Base-by-base conservation (phyloP, 2,113 vertebrate genomes). In the Dicaeum eximium region DNA sequence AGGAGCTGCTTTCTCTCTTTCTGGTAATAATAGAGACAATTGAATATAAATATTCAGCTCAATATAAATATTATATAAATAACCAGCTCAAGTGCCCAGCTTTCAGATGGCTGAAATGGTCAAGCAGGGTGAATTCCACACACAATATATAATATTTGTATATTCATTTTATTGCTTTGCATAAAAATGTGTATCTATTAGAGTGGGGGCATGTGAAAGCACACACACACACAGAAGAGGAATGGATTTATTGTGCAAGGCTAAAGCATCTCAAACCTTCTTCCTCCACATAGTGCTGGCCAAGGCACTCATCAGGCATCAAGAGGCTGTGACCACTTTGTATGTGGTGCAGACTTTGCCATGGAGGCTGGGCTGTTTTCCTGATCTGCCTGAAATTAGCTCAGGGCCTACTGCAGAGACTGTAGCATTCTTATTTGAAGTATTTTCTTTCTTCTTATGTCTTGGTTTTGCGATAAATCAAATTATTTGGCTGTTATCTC, bases 401-500 rank as follows among this genome's bases (percentile, higher is more conserved):
- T 88, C 47, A 70, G 15, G 22, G 45, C 18, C 45, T 77, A 33
- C 47, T 66, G 58, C 60, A 53, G 51, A 71, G 42, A 78, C 18
- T n/a, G 40, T 37, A 67, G n/a, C 6, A 1, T 90, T 92, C 37
- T 86, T 80, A 77, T 88, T 96, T 86, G 77, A 96, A 92, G 91
- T 84, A 74, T 86, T 88, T 88, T 92, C 86, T 95, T 94, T 92
- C 79, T 93, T 93, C 75, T 93, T 70, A 77, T 47, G 27, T 70
- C 88, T 94, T 92, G 51, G 67, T 70, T 95, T 91, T 81, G 38
- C 0, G 16, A 94, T 94, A 92, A 95, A 96, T 95, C 85, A 94
- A 90, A 92, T 96, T 83, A 93, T 95, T 96, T 96, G 85, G 88
- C 90, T 92, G 88, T 94, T 95, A 96, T 94, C 88, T 90, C 74